Evolutionary conservation across 2,113 vertebrate genomes (phyloP), one percentile per base, ranked within the genome.

Genomic region (Channa argus): DNA sequence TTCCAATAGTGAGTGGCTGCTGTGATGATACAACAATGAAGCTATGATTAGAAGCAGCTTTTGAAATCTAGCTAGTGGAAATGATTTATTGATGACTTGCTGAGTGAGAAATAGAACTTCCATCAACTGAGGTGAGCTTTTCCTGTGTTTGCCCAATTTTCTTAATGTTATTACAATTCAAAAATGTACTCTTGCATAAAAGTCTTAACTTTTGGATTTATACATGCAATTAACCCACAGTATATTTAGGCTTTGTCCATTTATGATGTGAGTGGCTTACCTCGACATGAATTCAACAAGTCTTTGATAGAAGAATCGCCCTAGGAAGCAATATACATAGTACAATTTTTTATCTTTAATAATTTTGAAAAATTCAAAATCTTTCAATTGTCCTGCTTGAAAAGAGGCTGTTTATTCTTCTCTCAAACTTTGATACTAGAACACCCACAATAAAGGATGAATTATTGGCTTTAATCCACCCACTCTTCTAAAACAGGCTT

Each of bases 231-330:
- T 12, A 54, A 36, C 5, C 0, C 34, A 4, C 2, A 36, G 53
- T 5, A 14, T 6, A 46, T 49, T 43, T 34, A 5, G 33, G 11
- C 71, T 46, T 58, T 59, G 38, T 34, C 43, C 6, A 51, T 9
- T 10, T 8, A 2, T 43, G 6, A 14, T 38, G 49, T 43, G 13
- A 33, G 38, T 5, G 14, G 51, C n/a, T 71, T 88, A 98, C 98
- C 98, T 99, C 86, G 96, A 94, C 98, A 99, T 99, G 91, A 96
- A 99, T 85, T 99, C 97, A 90, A 98, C 97, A 79, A 99, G 94
- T 74, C 97, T 94, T 88, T 95, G 98, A 88, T 97, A 98, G 95
- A 99, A 99, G 92, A 99, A 99, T 37, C 94, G 92, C 6, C 94
- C 98, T 98, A 80, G 11, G 75, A 79, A 44, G 8, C 2, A 71